Evolutionary conservation across 2,888 invertebrate species (phyloP).

Genomic region (Drosophila niveifrons): DNA sequence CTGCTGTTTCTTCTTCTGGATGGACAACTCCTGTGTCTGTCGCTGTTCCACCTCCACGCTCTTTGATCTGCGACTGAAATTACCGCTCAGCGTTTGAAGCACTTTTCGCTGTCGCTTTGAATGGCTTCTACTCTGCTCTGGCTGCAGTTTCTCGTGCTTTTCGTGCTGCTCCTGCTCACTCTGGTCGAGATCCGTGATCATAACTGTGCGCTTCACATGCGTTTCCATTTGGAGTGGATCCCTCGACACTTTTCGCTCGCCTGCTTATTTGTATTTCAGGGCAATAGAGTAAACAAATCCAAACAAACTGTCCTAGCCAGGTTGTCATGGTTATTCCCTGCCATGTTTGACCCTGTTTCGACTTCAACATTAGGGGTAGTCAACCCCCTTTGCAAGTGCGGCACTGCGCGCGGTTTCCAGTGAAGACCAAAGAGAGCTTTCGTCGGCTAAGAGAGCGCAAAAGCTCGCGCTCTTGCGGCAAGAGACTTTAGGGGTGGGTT

Average conservation of each 20-base stretch:
- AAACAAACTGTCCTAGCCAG: constrained; percentile 22
- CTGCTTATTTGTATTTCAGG: constrained; percentile 12
- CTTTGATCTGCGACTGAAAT: constrained; percentile 81
- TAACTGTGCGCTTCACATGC: constrained; percentile 43
- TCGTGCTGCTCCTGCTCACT: constrained; percentile 59
- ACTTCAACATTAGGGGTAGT: constrained; percentile 23
- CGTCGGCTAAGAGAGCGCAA: constrained; percentile 16
- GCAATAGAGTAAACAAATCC: constrained; percentile 56
- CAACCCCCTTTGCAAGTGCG: constrained; percentile 22
- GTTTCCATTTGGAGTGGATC: constrained; percentile 33
- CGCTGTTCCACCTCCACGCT: constrained; percentile 76
- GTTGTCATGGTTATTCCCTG: constrained; percentile 52
- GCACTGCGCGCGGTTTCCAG: constrained; percentile 50
- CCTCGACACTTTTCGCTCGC: constrained; percentile 42
- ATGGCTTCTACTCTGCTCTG: constrained; percentile 32
- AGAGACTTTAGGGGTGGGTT: background rate
- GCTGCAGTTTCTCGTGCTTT: background rate
- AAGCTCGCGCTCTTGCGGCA: constrained; percentile 4
- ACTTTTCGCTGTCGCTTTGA: constrained; percentile 64
- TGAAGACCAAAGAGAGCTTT: constrained; percentile 33
- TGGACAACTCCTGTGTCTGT: constrained; percentile 32
- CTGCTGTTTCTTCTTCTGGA: constrained; percentile 38
- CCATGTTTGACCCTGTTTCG: constrained; percentile 65
- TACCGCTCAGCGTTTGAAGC: constrained; percentile 80
- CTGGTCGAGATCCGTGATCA: constrained; percentile 83